A percentile compares a stretch with the other conserved stretches of the same genome.
These are phyloP conservation scores for Agrochola litura DNA, from an alignment of 2,888 invertebrate species.

Conservation along the genomic window DNA sequence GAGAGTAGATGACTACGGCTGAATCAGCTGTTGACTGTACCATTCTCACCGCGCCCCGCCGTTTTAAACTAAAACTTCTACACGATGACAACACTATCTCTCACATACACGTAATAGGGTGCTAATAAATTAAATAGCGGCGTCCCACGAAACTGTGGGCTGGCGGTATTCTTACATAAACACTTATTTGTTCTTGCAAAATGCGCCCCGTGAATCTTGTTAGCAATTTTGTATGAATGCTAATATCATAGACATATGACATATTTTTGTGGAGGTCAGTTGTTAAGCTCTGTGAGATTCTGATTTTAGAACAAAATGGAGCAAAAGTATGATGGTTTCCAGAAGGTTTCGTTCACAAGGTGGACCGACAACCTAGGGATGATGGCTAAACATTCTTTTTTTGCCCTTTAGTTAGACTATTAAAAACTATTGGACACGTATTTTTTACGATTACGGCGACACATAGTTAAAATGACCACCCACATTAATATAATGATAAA, in stretches of 20 bases:
- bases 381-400: too few species aligned
- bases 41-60: constrained; percentile 12
- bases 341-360: neutral
- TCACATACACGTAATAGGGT: constrained; percentile 77
- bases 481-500: too few species aligned
- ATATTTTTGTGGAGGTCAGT: constrained; percentile 36
- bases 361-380: neutral
- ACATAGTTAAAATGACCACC: too few species aligned
- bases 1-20: constrained; percentile 46
- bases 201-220: constrained; percentile 54
- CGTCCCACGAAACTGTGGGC: constrained; percentile 74
- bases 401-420: too few species aligned
- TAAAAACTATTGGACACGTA: too few species aligned
- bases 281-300: neutral
- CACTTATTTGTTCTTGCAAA: constrained; percentile 71
- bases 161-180: constrained; percentile 73
- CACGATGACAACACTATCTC: constrained; percentile 69
- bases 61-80: constrained; percentile 53
- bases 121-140: constrained; percentile 81
- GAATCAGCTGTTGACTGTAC: constrained; percentile 60
- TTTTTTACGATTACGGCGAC: too few species aligned
- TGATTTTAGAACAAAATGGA: neutral
- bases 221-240: constrained; percentile 41
- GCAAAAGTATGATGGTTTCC: neutral
- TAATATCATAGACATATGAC: constrained; percentile 18